These are phyloP conservation scores for Periophthalmus magnuspinnatus DNA, from an alignment of 2,797 vertebrate species.

Conservation along the genomic window DNA sequence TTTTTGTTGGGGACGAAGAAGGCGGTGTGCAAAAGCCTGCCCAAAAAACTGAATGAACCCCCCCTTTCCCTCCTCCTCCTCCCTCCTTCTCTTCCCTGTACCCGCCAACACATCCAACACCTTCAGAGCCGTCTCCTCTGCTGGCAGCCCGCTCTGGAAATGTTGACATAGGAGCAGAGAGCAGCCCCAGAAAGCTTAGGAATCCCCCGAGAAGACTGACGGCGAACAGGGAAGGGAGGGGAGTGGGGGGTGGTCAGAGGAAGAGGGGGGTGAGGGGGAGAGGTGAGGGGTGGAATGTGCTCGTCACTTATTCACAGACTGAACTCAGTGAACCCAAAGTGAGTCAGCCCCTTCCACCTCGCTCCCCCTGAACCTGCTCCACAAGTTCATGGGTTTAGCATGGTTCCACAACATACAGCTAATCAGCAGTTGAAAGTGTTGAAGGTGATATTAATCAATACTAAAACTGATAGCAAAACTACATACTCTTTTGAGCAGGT, in stretches of 20 bases:
- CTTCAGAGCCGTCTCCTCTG: constrained; percentile 1
- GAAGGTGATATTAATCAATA: too few relatives aligned
- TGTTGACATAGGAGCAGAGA: constrained; percentile 64
- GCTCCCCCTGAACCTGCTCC: constrained; percentile 40
- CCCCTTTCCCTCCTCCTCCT: constrained; percentile 1
- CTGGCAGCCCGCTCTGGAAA: constrained; percentile 64
- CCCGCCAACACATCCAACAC: not conserved
- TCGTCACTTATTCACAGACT: constrained; percentile 82
- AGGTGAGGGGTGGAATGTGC: constrained; percentile 80
- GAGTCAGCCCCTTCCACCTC: constrained; percentile 73
- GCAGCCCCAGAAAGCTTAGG: constrained; percentile 67
- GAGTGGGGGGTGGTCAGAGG: constrained; percentile 42
- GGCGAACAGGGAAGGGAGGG: constrained; percentile 3
- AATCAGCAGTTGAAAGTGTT: too few relatives aligned
- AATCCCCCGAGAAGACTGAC: constrained; percentile 71
- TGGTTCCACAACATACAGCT: not conserved
- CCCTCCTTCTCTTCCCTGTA: not conserved
- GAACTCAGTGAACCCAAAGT: constrained; percentile 81
- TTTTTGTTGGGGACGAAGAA: constrained; percentile 61
- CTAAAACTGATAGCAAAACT: too few relatives aligned
- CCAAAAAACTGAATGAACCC: constrained; percentile 47
- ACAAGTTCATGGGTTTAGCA: not conserved
- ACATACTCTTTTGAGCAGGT: too few relatives aligned
- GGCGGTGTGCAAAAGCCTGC: constrained; percentile 27
- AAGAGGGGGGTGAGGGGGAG: constrained; percentile 62